Evolutionary conservation across 1,140 invertebrate genomes (phyloP).

Genomic region (Hypothenemus hampei): DNA sequence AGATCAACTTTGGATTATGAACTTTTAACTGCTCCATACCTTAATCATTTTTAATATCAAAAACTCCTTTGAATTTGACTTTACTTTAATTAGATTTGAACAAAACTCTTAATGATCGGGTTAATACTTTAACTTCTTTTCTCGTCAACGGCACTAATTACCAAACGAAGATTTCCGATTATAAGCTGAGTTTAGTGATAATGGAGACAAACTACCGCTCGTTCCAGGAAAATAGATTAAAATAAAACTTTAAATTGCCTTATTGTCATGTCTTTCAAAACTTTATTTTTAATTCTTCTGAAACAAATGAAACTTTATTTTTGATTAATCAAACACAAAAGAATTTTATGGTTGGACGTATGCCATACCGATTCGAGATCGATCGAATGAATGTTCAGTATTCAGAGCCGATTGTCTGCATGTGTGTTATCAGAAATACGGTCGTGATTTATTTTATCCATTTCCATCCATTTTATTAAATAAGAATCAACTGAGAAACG

Average conservation of each 20-base stretch:
- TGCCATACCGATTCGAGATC: conserved; percentile 12
- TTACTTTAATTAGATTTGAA: background rate
- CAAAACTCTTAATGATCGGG: background rate
- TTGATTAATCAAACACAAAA: too few species aligned
- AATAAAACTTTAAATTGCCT: too few species aligned
- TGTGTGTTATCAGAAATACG: conserved; percentile 24
- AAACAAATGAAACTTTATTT: too few species aligned
- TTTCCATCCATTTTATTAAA: conserved; percentile 24
- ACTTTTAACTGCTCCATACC: background rate
- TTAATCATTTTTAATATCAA: background rate
- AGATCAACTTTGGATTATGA: background rate
- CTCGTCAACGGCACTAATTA: too few species aligned
- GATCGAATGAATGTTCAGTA: conserved; percentile 9
- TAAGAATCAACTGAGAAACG: conserved; percentile 18
- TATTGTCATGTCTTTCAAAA: too few species aligned
- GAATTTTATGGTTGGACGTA: conserved; percentile 11
- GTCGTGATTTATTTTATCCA: conserved; percentile 23
- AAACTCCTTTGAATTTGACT: background rate
- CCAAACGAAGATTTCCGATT: too few species aligned
- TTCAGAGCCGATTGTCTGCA: conserved; percentile 15
- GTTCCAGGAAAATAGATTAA: too few species aligned
- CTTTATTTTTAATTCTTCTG: too few species aligned
- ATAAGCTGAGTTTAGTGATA: too few species aligned
- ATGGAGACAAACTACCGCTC: too few species aligned
- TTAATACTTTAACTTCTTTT: too few species aligned